phyloP scores from a whole-genome alignment of 2,888 invertebrate genomes.

The Thysanoteuthis rhombus region DNA sequence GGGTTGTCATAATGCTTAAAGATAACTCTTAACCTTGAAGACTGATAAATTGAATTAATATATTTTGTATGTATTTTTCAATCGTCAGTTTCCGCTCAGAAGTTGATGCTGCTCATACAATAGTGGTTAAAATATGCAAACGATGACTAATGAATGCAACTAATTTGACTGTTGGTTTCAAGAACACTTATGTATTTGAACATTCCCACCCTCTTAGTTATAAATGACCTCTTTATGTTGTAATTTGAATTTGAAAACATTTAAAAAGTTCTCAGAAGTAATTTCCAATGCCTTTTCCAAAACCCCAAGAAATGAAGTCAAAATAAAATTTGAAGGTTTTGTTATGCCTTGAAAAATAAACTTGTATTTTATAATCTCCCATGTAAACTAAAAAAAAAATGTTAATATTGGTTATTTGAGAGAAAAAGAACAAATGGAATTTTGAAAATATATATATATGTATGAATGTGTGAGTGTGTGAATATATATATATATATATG shows the following conservation, averaged over 20 bases:
- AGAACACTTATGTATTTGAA: not conserved
- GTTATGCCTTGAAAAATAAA: not conserved
- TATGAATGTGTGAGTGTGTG: too few species aligned
- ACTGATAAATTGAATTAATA: too few species aligned
- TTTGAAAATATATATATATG: too few species aligned
- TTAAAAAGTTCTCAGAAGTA: not conserved
- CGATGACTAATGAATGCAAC: not conserved
- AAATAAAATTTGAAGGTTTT: not conserved
- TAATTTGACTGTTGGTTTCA: too few species aligned
- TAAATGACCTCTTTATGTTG: not conserved
- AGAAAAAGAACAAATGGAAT: too few species aligned
- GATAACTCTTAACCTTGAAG: too few species aligned
- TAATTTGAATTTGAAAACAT: not conserved
- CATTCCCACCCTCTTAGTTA: not conserved
- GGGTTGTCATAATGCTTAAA: too few species aligned
- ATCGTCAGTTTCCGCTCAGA: not conserved
- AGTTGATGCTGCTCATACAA: not conserved
- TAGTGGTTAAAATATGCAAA: not conserved
- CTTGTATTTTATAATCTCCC: not conserved
- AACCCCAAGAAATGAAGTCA: not conserved
- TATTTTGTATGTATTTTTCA: too few species aligned
- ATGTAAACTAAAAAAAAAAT: not conserved
- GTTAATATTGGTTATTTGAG: too few species aligned
- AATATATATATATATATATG: too few species aligned
- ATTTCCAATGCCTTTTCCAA: not conserved